Evolutionary conservation across 2,888 invertebrate genomes (phyloP).

Genomic region (Phengaris arion): DNA sequence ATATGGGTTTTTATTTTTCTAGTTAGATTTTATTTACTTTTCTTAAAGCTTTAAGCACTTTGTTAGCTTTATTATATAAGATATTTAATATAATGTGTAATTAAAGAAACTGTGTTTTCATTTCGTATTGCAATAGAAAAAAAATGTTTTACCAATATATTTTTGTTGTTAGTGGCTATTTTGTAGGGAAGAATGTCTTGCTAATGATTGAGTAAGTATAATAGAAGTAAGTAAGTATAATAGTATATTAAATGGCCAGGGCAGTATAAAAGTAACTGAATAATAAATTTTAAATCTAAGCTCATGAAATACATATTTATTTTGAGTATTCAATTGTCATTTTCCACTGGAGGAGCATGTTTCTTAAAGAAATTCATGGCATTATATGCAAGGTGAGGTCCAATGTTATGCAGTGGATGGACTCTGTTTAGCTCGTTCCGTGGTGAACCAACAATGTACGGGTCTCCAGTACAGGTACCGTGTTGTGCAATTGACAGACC

Average conservation of each 20-base stretch:
- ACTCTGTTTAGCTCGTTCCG: constrained; percentile 86
- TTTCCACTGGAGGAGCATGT: constrained; percentile 69
- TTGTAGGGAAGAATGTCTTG: too few species aligned
- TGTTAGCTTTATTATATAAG: constrained; percentile 6
- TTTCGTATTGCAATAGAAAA: background rate
- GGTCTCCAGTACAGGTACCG: constrained; percentile 67
- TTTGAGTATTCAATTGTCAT: constrained; percentile 52
- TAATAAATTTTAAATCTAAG: background rate
- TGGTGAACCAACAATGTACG: constrained; percentile 82
- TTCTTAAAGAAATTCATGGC: constrained; percentile 73
- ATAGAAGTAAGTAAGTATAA: too few species aligned
- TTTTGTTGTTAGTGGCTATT: too few species aligned
- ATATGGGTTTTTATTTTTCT: constrained; percentile 3
- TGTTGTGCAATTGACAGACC: constrained; percentile 97
- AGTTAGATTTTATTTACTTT: background rate
- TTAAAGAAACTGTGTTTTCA: background rate
- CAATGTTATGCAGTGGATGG: constrained; percentile 91
- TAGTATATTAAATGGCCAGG: background rate
- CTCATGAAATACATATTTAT: background rate
- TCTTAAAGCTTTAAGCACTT: constrained; percentile 12
- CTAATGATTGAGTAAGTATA: too few species aligned
- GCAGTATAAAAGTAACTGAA: background rate
- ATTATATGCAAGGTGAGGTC: constrained; percentile 80
- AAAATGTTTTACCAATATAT: background rate
- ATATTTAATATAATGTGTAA: constrained; percentile 7